Percentiles rank a stretch among this genome's conserved stretches.
Evolutionary conservation across 2,113 vertebrate genomes (phyloP).

Genomic region (Syngnathus scovelli): DNA sequence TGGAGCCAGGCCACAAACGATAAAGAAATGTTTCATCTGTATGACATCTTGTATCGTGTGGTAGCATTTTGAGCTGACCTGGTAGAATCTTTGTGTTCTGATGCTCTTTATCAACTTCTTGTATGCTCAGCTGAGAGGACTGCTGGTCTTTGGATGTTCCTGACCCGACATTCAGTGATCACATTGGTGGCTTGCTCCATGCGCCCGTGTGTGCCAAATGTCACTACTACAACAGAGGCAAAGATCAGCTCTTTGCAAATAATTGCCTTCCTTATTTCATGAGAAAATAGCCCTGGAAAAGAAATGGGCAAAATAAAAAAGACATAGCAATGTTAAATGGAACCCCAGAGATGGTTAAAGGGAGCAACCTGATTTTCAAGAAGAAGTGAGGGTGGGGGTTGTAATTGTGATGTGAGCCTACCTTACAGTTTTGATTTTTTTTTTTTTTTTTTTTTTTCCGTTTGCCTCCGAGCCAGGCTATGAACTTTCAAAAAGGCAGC

Average conservation of each 20-base stretch:
- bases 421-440: constrained; percentile 55
- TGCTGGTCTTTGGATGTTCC: constrained; percentile 57
- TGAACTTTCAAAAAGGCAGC: constrained; percentile 64
- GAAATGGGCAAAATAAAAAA: neutral
- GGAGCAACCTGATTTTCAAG: constrained; percentile 49
- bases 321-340: neutral
- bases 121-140: constrained; percentile 50
- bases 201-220: constrained; percentile 10
- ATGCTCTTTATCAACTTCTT: constrained; percentile 59
- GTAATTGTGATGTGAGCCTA: constrained; percentile 58
- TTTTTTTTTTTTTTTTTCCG: constrained; percentile 28
- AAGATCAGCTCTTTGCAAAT: constrained; percentile 22
- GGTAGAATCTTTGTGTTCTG: constrained; percentile 57
- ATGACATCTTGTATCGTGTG: constrained; percentile 24
- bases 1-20: neutral
- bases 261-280: constrained; percentile 33
- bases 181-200: constrained; percentile 42
- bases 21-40: neutral
- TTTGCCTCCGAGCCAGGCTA: constrained; percentile 62
- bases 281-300: constrained; percentile 5
- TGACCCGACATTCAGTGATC: constrained; percentile 64
- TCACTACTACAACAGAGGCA: constrained; percentile 43
- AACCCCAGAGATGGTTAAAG: constrained; percentile 23
- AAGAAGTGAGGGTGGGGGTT: constrained; percentile 12
- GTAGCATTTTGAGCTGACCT: constrained; percentile 56